Percentiles rank a stretch among this genome's conserved stretches.
Evolutionary conservation across 2,797 vertebrate species (phyloP).

Genomic region (Danio jaintianensis): DNA sequence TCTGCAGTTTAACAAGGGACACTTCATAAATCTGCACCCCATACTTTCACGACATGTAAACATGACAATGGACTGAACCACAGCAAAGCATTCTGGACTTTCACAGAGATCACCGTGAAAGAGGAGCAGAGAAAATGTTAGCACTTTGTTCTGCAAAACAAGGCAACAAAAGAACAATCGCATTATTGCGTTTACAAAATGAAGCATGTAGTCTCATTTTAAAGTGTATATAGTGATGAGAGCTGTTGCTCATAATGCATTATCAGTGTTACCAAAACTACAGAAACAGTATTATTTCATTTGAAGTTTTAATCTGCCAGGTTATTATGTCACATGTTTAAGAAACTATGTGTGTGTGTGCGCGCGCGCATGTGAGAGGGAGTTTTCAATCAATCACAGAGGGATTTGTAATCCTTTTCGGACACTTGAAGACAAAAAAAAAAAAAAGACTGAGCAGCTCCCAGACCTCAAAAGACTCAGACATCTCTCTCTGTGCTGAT

Average conservation of each 20-base stretch:
- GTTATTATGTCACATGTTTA: conserved; percentile 31
- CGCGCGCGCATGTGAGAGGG: neutral
- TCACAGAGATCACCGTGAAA: conserved; percentile 86
- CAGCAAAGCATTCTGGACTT: neutral
- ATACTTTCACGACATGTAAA: neutral
- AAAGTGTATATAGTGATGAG: neutral
- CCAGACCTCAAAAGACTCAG: conserved; percentile 35
- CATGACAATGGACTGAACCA: neutral
- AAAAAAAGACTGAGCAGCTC: conserved; percentile 25
- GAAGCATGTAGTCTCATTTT: conserved; percentile 50
- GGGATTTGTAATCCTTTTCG: conserved; percentile 11
- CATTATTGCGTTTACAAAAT: conserved; percentile 16
- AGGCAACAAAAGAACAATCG: conserved; percentile 51
- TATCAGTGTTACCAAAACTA: conserved; percentile 78
- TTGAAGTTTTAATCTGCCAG: conserved; percentile 52
- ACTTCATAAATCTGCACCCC: neutral
- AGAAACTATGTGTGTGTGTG: conserved; percentile 11
- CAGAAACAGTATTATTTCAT: conserved; percentile 70
- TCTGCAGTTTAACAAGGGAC: conserved; percentile 83
- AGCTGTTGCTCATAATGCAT: conserved; percentile 2
- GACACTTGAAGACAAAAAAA: conserved; percentile 21
- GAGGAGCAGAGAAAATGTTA: conserved; percentile 75
- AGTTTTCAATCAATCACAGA: conserved; percentile 1
- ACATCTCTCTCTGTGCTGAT: conserved; percentile 28
- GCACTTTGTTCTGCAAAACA: conserved; percentile 78